A percentile compares a stretch with the other conserved stretches of the same genome.
These are phyloP conservation scores for Bambusicola thoracicus DNA, from an alignment of 2,113 vertebrate genomes.

Conservation along the genomic window DNA sequence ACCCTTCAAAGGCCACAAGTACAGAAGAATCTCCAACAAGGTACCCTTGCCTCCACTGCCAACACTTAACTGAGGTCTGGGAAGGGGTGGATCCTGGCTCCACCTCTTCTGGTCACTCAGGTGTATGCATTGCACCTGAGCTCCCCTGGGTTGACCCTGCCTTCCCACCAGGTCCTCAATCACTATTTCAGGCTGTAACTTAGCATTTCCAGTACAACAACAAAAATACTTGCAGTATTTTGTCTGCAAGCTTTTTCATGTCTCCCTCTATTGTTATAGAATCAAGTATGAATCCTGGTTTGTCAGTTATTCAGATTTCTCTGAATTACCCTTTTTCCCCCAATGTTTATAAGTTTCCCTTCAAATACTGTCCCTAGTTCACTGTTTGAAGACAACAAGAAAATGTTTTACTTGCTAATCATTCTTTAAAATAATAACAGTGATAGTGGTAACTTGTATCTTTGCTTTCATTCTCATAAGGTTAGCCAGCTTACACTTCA, in stretches of 20 bases:
- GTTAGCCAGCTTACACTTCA: neutral
- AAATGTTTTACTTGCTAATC: neutral
- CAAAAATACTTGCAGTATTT: neutral
- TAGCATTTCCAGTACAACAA: neutral
- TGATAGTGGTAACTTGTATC: neutral
- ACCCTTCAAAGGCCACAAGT: no score
- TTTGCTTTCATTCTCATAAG: constrained; percentile 2
- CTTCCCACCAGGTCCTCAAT: no score
- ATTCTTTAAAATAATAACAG: neutral
- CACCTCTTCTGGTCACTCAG: no score
- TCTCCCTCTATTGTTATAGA: neutral
- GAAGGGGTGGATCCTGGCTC: no score
- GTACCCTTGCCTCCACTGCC: no score
- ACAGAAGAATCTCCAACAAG: no score
- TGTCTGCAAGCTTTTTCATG: neutral
- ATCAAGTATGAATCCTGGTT: neutral
- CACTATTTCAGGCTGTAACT: no score
- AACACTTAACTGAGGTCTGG: no score
- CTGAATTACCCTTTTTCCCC: neutral
- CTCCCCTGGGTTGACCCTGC: no score
- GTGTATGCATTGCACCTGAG: no score
- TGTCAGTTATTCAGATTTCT: neutral
- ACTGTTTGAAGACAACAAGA: neutral
- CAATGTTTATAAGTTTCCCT: neutral
- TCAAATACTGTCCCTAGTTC: neutral